Percentiles rank a stretch among this genome's conserved stretches.
Conservation (phyloP, 2,113 vertebrate species). For the Macquaria australasica region DNA sequence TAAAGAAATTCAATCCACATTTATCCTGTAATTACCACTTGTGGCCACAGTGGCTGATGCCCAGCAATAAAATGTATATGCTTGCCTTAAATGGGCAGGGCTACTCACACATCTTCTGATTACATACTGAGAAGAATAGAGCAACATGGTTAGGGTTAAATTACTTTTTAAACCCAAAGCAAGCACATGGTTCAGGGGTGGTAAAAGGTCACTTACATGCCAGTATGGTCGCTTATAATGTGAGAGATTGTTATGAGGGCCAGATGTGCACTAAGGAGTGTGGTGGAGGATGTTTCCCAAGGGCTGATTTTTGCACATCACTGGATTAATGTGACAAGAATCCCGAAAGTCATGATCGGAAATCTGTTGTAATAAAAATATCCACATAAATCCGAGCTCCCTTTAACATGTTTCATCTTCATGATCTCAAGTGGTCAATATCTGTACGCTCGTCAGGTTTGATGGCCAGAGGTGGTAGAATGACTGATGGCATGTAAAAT, state of each 20-base stretch:
- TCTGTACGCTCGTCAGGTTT: constrained; percentile 51
- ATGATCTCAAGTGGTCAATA: constrained; percentile 44
- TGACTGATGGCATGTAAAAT: constrained; percentile 78
- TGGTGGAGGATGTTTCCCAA: background rate
- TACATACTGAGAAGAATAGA: background rate
- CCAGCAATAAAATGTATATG: background rate
- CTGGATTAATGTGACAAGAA: constrained; percentile 16
- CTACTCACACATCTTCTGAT: background rate
- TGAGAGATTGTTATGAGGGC: background rate
- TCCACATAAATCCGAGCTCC: constrained; percentile 20
- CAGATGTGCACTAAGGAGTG: constrained; percentile 1
- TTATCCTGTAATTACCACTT: background rate
- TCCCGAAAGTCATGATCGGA: background rate
- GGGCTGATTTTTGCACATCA: constrained; percentile 16
- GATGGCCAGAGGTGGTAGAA: constrained; percentile 61
- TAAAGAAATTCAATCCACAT: background rate
- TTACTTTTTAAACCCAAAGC: background rate
- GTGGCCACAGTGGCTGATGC: background rate
- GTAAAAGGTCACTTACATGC: background rate
- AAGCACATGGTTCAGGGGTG: background rate
- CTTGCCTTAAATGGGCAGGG: background rate
- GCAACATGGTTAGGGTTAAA: background rate
- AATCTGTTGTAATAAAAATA: constrained; percentile 7
- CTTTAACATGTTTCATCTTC: constrained; percentile 51
- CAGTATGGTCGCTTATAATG: background rate